A percentile compares a stretch with the other conserved stretches of the same genome.
phyloP scores from a whole-genome alignment of 2,113 vertebrate species.

The Canis aureus region DNA sequence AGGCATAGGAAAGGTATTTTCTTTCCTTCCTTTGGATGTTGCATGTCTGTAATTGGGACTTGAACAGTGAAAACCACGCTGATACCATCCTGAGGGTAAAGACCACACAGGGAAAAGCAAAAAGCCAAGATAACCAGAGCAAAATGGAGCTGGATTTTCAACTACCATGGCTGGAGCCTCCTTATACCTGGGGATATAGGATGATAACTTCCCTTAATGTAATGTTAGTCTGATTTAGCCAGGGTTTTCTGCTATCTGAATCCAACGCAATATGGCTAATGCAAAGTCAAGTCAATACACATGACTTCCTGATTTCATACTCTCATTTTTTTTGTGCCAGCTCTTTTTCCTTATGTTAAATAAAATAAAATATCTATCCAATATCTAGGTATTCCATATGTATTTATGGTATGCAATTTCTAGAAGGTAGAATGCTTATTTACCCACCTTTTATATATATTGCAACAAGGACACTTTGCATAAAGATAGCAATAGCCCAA shows the following conservation, averaged over 20 bases:
- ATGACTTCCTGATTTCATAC: neutral
- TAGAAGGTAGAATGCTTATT: neutral
- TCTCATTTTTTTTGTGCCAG: neutral
- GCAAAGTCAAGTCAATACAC: neutral
- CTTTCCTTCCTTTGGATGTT: neutral
- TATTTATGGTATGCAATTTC: neutral
- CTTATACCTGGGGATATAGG: neutral
- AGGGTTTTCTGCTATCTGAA: neutral
- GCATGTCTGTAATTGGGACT: neutral
- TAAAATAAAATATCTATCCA: neutral
- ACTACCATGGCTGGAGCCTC: neutral
- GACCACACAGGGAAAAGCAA: neutral
- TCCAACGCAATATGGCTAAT: neutral
- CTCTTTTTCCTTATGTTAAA: neutral
- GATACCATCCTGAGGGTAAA: neutral
- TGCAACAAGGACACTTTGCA: neutral
- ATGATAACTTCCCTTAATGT: neutral
- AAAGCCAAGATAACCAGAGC: neutral
- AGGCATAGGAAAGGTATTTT: neutral
- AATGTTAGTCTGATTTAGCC: neutral
- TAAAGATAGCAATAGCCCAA: neutral
- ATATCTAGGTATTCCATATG: neutral
- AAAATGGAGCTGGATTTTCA: neutral
- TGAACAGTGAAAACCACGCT: neutral
- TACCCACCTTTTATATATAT: neutral